These are phyloP conservation scores for Menura novaehollandiae DNA, from an alignment of 2,113 vertebrate genomes.

Conservation along the genomic window DNA sequence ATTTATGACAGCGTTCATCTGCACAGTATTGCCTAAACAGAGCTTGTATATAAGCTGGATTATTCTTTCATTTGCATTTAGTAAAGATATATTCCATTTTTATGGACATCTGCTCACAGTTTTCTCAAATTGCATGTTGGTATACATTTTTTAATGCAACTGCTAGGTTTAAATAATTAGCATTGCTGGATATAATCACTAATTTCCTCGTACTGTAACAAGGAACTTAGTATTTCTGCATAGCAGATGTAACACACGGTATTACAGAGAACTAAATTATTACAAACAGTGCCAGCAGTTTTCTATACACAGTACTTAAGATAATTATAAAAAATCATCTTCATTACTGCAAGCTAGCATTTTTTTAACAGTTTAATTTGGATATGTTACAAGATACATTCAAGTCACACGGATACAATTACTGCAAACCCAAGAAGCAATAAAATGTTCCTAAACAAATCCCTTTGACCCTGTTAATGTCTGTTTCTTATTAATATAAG, in stretches of 20 bases:
- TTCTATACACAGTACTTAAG: constrained; percentile 76
- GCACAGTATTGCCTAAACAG: constrained; percentile 1
- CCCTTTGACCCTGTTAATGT: constrained; percentile 78
- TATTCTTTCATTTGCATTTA: constrained; percentile 40
- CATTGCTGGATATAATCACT: constrained; percentile 60
- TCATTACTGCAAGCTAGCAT: constrained; percentile 72
- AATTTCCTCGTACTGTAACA: constrained; percentile 68
- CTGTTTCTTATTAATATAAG: constrained; percentile 78
- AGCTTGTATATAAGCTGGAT: constrained; percentile 4
- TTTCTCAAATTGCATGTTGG: constrained; percentile 9
- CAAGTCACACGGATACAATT: constrained; percentile 76
- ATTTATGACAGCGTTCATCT: constrained; percentile 51
- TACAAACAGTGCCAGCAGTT: constrained; percentile 72
- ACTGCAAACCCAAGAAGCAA: constrained; percentile 66
- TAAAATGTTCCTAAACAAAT: constrained; percentile 75
- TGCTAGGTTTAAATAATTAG: constrained; percentile 69
- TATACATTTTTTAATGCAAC: constrained; percentile 54
- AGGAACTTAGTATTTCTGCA: constrained; percentile 70
- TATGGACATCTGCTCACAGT: constrained; percentile 54
- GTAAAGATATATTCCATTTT: constrained; percentile 52
- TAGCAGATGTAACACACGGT: constrained; percentile 69
- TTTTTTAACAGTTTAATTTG: constrained; percentile 79
- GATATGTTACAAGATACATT: constrained; percentile 75
- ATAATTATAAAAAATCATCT: constrained; percentile 79
- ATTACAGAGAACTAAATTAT: constrained; percentile 72